These are phyloP conservation scores for Orthochromis indermauri DNA, from an alignment of 2,113 vertebrate genomes.

Conservation along the genomic window DNA sequence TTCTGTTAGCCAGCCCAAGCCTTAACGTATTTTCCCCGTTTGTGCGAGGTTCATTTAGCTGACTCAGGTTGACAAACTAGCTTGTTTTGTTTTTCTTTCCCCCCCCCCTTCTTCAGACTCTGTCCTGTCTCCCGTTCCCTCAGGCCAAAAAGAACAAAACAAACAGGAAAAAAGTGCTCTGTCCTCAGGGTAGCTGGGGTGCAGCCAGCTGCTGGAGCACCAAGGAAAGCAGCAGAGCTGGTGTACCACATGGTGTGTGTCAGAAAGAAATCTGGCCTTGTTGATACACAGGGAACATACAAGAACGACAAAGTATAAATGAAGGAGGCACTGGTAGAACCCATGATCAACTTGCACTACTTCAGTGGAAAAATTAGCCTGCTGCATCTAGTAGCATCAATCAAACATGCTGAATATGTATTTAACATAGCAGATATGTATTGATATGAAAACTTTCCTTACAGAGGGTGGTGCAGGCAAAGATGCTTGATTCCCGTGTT, in stretches of 20 bases:
- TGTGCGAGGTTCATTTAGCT: not conserved
- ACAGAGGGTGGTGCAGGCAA: not conserved
- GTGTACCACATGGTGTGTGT: not conserved
- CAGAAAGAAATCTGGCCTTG: not conserved
- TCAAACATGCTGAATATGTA: not conserved
- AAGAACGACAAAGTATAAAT: not conserved
- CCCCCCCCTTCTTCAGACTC: not conserved
- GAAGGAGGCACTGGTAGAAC: not conserved
- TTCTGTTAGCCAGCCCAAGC: not conserved
- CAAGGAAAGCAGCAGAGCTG: conserved; percentile 31
- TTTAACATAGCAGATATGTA: not conserved
- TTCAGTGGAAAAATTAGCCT: not conserved
- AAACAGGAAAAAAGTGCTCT: conserved; percentile 28
- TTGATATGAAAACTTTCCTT: not conserved
- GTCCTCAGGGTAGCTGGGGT: conserved; percentile 31
- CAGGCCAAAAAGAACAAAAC: conserved; percentile 2
- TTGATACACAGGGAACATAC: not conserved
- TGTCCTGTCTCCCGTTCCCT: not conserved
- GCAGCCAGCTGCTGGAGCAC: conserved; percentile 39
- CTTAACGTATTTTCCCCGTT: not conserved
- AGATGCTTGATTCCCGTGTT: not conserved
- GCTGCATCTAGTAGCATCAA: not conserved
- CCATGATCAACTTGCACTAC: not conserved
- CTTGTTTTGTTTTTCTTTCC: not conserved
- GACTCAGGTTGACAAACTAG: conserved; percentile 7